Evolutionary conservation across 2,797 vertebrate species (phyloP).

Genomic region (Bucorvus abyssinicus): DNA sequence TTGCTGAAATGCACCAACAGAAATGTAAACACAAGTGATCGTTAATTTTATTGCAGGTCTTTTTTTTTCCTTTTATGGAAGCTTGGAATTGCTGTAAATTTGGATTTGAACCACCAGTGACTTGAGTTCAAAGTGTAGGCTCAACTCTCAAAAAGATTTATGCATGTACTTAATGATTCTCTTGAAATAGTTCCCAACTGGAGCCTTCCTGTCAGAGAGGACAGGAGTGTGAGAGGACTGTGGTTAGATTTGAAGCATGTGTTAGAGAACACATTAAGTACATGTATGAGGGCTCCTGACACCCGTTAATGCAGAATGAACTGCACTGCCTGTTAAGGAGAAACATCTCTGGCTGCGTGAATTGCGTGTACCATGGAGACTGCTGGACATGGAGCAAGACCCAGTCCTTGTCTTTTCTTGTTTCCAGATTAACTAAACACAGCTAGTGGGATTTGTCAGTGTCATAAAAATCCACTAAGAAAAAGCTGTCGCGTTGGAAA

Average conservation of each 20-base stretch:
- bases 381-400: neutral
- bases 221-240: neutral
- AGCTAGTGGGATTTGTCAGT: neutral
- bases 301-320: neutral
- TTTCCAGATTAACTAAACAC: neutral
- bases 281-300: neutral
- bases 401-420: neutral
- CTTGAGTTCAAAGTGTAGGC: conserved; percentile 33
- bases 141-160: conserved; percentile 35
- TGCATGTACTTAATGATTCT: neutral
- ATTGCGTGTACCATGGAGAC: neutral
- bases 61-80: conserved; percentile 29
- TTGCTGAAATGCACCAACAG: conserved; percentile 47
- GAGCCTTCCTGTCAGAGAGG: conserved; percentile 5
- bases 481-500: neutral
- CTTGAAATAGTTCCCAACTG: conserved; percentile 33
- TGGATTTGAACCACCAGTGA: conserved; percentile 30
- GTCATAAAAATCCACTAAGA: neutral
- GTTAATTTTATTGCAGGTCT: neutral
- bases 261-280: neutral
- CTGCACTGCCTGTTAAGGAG: neutral
- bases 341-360: neutral
- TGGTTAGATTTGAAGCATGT: neutral
- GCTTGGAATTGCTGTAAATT: conserved; percentile 36
- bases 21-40: conserved; percentile 39